phyloP scores from a whole-genome alignment of 2,888 invertebrate genomes.

The Caenorhabditis afra region DNA sequence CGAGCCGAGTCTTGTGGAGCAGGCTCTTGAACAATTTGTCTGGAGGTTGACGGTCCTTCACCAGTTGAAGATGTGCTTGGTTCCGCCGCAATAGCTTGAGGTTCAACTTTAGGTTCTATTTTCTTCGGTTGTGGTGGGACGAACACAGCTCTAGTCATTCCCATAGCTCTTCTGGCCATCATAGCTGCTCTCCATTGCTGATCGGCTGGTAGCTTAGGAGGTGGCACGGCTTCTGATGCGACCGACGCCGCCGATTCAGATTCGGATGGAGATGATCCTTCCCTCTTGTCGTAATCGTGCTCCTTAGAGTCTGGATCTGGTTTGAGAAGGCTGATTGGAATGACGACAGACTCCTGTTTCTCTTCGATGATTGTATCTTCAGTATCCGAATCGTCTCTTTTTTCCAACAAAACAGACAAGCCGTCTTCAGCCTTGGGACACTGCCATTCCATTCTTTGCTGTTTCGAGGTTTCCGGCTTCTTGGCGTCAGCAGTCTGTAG shows the following conservation, averaged over 20 bases:
- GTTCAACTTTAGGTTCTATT: slow-evolving; percentile 6
- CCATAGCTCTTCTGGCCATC: slow-evolving; percentile 43
- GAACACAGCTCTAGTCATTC: slow-evolving; percentile 5
- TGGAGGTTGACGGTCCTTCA: too few relatives aligned
- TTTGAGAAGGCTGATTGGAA: slow-evolving; percentile 4
- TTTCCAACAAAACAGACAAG: too few relatives aligned
- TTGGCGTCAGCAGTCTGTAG: too few relatives aligned
- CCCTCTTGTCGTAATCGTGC: neutral
- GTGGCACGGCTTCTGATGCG: slow-evolving; percentile 1
- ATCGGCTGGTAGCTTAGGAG: slow-evolving; percentile 31
- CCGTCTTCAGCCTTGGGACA: too few relatives aligned
- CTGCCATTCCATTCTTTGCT: too few relatives aligned
- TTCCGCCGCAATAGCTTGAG: neutral
- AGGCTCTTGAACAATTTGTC: too few relatives aligned
- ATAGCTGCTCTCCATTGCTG: slow-evolving; percentile 51
- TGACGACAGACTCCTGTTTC: neutral
- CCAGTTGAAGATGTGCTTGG: too few relatives aligned
- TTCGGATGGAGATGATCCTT: neutral
- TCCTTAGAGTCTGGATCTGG: slow-evolving; percentile 1
- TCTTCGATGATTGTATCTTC: neutral
- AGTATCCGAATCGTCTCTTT: too few relatives aligned
- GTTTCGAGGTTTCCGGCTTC: too few relatives aligned
- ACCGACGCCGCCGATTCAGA: neutral
- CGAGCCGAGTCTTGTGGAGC: too few relatives aligned
- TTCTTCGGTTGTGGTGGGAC: slow-evolving; percentile 5